Base-by-base conservation (phyloP, 2,797 vertebrate genomes). In the Borostomias antarcticus region DNA sequence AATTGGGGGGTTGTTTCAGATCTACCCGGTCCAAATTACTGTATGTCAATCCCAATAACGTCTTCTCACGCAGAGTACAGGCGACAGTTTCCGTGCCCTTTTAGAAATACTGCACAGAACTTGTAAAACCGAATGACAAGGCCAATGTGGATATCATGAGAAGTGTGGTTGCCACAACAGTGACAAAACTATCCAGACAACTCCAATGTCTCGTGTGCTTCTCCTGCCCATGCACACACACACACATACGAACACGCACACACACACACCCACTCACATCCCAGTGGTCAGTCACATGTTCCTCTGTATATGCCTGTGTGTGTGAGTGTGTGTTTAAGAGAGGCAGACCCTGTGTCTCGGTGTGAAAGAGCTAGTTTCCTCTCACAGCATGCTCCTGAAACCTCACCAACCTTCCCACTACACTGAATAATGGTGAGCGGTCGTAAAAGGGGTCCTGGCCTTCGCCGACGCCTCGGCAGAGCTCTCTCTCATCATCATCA, bases 391-490 rank as follows among this genome's bases (percentile, higher is more conserved):
- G 94, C 95, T 93, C 94, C 94, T 92, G 89, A 92, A 94, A 95
- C 96, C 96, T 96, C 96, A 98, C 96, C 95, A 98, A 98, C 98
- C 97, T 99, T 95, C 97, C 96, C 94, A 99, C 96, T 96, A 98
- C 94, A 97, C 96, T 98, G 96, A 98, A 99, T 95, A 98, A 95
- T 90, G 97, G 96, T 83, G 95, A 94, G 92, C 96, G 96, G 93
- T 99, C 97, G 93, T 97, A 98, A 98, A 99, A 99, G 85, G 97
- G 97, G 93, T 99, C 98, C 92, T 91, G 95, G 94, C 95, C 93
- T 94, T 95, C 93, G 91, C 93, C 88, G 92, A 92, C 91, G 85
- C 86, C 88, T 79, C 66, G 86, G 89, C 83, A 89, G 82, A 85
- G 82, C 79, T 82, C 88, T 78, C 85, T 82, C 85, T 89, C 92